These are phyloP conservation scores for Rhadinocentrus ornatus DNA, from an alignment of 2,797 vertebrate genomes.

Conservation along the genomic window DNA sequence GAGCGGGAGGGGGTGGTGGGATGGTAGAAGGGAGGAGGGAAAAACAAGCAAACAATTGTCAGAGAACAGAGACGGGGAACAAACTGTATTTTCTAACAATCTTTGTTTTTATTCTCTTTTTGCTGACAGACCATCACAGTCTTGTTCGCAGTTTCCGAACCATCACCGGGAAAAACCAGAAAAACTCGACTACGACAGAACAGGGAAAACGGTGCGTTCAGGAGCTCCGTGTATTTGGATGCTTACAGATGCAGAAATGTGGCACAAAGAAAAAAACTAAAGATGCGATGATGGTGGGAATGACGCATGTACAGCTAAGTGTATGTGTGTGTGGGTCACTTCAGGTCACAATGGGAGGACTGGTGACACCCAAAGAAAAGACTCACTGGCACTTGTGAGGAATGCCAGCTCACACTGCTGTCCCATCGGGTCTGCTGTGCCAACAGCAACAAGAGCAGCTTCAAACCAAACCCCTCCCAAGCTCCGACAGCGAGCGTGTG, in stretches of 20 bases:
- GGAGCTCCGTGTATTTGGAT: constrained; percentile 14
- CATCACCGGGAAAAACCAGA: constrained; percentile 11
- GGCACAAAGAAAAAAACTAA: neutral
- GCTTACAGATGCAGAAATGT: constrained; percentile 19
- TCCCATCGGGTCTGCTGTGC: constrained; percentile 16
- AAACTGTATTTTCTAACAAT: constrained; percentile 13
- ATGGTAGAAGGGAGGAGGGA: neutral
- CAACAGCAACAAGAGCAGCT: constrained; percentile 4
- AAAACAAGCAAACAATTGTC: constrained; percentile 45
- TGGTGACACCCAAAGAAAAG: constrained; percentile 33
- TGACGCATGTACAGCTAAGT: neutral
- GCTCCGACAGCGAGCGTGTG: too few relatives aligned
- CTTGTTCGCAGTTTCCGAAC: constrained; percentile 50
- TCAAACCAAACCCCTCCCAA: too few relatives aligned
- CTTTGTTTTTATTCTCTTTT: constrained; percentile 44
- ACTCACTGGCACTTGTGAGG: constrained; percentile 41
- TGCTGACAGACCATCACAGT: constrained; percentile 9
- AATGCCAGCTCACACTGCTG: constrained; percentile 34
- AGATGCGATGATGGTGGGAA: neutral
- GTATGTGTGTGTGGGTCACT: constrained; percentile 16
- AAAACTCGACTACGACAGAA: constrained; percentile 3
- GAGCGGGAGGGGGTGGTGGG: constrained; percentile 12
- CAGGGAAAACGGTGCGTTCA: constrained; percentile 21
- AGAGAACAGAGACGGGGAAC: constrained; percentile 32
- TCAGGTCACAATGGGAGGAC: constrained; percentile 34